phyloP scores from a whole-genome alignment of 2,797 vertebrate genomes.

The Xenops minutus region DNA sequence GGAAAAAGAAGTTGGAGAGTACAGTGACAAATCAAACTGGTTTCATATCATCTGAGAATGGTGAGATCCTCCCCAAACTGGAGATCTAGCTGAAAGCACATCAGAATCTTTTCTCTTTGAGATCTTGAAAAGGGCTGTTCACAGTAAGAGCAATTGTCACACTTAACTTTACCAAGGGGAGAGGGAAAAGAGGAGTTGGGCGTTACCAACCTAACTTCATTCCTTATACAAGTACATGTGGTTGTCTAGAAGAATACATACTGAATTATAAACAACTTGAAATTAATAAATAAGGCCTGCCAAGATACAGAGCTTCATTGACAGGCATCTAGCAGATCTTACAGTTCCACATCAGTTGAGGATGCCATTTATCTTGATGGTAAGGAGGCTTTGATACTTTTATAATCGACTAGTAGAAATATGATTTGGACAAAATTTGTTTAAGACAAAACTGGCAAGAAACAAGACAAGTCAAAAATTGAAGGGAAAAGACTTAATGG shows the following conservation, averaged over 20 bases:
- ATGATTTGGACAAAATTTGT: not conserved
- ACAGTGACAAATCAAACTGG: not conserved
- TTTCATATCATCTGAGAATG: not conserved
- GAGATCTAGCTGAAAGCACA: not conserved
- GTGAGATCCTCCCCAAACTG: not conserved
- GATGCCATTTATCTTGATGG: not conserved
- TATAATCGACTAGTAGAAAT: not conserved
- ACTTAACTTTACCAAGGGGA: not conserved
- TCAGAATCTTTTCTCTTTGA: not conserved
- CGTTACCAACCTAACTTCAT: not conserved
- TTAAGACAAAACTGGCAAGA: not conserved
- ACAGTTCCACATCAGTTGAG: not conserved
- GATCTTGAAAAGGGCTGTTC: not conserved
- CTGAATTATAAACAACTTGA: not conserved
- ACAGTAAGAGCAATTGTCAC: not conserved
- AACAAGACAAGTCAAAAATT: not conserved
- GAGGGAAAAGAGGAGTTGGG: not conserved
- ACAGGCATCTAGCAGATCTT: not conserved
- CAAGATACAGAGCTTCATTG: not conserved
- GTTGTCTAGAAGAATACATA: not conserved
- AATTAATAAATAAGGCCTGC: not conserved
- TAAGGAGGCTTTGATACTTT: not conserved
- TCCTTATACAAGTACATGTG: not conserved
- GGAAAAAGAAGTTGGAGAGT: not conserved
- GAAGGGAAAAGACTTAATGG: not conserved